Base-by-base conservation (phyloP, 2,113 vertebrate species). In the Seriola quinqueradiata region DNA sequence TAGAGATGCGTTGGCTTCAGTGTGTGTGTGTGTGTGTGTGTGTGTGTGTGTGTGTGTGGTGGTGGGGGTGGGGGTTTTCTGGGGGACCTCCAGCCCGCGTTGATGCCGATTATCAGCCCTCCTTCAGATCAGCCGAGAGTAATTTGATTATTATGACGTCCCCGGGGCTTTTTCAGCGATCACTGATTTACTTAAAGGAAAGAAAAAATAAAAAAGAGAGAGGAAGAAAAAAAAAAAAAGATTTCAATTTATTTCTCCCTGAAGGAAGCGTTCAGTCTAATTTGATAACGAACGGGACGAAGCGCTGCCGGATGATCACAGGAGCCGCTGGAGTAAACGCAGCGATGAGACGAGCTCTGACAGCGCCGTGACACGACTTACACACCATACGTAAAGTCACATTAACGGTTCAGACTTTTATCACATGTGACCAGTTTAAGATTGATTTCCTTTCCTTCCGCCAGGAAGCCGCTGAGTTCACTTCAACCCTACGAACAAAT, bases 131-230 rank as follows among this genome's bases (percentile, higher is more conserved):
- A 89, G 84, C 83, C 65, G 64, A 90, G 74, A 90, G 86, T 94
- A 93, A 93, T 93, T 90, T 93, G 90, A 95, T 94, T 90, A 94
- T 83, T 58, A 34, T 50, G 73, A 73, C 52, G 77, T 91, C 94
- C 87, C 72, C 32, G 25, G 91, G 92, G 90, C 4, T 77, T 68
- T 79, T 79, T 58, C 71, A 84, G 84, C 83, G 83, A 92, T 94
- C 89, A 69, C 86, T 90, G 85, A 94, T 91, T 93, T 93, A 91
- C 85, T 93, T 84, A 85, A 87, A 89, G 82, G 25, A 76, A 79
- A 66, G 66, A 70, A 83, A 42, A 28, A 28, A 28, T 28, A 28
- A 28, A 84, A 72, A 50, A 12, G 13, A 23, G 13, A 23, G 1
- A 73, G 19, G 71, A 23, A 48, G 52, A 11, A 42, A 42, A 11